phyloP scores from a whole-genome alignment of 2,113 vertebrate genomes.

The Podiceps cristatus region DNA sequence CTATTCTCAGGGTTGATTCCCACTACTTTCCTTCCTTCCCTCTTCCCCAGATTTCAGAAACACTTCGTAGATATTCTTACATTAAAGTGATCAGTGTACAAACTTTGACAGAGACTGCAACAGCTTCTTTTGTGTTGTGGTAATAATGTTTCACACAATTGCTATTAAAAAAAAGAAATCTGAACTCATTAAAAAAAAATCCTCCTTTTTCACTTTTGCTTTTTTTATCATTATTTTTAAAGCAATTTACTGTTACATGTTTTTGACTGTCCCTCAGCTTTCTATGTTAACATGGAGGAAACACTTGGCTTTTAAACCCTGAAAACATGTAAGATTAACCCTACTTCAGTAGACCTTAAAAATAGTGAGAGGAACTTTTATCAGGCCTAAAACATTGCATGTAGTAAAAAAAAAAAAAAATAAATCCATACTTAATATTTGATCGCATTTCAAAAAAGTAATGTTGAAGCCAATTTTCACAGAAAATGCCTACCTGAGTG shows the following conservation, averaged over 20 bases:
- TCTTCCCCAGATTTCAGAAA: background rate
- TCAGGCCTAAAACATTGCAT: background rate
- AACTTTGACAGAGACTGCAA: conserved; percentile 35
- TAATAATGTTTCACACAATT: background rate
- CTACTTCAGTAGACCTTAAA: background rate
- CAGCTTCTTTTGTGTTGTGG: conserved; percentile 38
- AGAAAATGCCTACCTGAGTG: conserved; percentile 87
- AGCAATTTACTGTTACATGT: conserved; percentile 59
- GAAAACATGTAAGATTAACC: background rate
- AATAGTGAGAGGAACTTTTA: background rate
- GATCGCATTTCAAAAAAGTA: background rate
- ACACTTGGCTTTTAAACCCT: background rate
- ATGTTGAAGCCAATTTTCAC: background rate
- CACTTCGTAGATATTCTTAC: background rate
- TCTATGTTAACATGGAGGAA: conserved; percentile 33
- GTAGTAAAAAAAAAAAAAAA: background rate
- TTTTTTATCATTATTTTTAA: conserved; percentile 20
- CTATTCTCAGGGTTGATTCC: background rate
- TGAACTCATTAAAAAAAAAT: conserved; percentile 43
- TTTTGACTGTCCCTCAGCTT: conserved; percentile 55
- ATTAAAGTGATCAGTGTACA: conserved; percentile 62
- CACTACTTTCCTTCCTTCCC: background rate
- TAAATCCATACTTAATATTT: background rate
- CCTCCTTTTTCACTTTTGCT: conserved; percentile 68
- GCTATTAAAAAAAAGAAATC: conserved; percentile 69